A percentile compares a stretch with the other conserved stretches of the same genome.
These are phyloP conservation scores for Ivindomyrus marchei DNA, from an alignment of 2,113 vertebrate genomes.

Conservation along the genomic window DNA sequence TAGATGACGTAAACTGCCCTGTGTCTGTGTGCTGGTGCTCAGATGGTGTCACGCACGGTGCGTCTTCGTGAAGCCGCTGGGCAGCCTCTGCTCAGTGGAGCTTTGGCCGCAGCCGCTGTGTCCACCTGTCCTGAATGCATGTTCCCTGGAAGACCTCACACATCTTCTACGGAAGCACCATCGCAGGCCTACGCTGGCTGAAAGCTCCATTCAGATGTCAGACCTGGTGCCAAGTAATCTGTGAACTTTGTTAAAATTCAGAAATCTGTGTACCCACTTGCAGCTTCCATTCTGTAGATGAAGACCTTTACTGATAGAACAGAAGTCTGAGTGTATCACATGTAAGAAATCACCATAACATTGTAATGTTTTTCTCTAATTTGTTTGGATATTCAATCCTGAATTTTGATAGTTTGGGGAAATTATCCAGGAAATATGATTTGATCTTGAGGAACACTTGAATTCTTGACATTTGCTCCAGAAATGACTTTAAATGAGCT, in stretches of 20 bases:
- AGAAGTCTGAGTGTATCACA: not conserved
- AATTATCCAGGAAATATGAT: not conserved
- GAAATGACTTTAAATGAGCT: not conserved
- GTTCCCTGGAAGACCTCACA: not conserved
- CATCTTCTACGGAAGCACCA: constrained; percentile 27
- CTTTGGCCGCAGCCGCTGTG: not conserved
- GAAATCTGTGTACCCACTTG: not conserved
- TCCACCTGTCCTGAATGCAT: not conserved
- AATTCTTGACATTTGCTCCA: not conserved
- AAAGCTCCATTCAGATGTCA: constrained; percentile 24
- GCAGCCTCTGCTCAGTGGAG: not conserved
- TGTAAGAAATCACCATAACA: not conserved
- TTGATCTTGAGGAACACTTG: not conserved
- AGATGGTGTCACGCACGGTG: not conserved
- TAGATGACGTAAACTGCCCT: constrained; percentile 41
- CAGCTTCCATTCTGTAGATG: not conserved
- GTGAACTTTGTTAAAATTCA: constrained; percentile 15
- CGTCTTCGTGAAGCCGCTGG: not conserved
- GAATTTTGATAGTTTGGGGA: not conserved
- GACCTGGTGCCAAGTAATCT: constrained; percentile 28
- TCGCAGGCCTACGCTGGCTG: constrained; percentile 30
- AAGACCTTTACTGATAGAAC: not conserved
- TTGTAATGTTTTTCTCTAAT: not conserved
- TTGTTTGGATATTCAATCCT: not conserved
- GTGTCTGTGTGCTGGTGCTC: constrained; percentile 28